phyloP scores from a whole-genome alignment of 1,140 invertebrate species.

The Trichonephila clavipes region DNA sequence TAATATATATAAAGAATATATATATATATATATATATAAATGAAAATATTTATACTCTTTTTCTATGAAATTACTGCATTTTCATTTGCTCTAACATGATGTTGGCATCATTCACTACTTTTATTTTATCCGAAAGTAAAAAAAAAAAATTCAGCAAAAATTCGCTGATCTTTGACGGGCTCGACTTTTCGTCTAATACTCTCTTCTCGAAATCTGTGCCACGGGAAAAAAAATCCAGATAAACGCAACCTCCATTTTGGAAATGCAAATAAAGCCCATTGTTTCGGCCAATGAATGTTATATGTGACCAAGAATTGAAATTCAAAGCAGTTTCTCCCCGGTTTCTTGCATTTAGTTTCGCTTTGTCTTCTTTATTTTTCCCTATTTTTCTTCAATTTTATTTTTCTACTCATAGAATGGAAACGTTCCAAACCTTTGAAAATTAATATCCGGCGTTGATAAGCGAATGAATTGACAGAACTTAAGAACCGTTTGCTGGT shows the following conservation, averaged over 20 bases:
- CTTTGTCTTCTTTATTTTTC: background rate
- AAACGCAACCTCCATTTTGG: constrained; percentile 49
- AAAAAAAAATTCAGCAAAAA: background rate
- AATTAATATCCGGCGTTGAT: too few relatives aligned
- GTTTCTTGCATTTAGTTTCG: background rate
- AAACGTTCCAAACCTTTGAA: too few relatives aligned
- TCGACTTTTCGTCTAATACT: background rate
- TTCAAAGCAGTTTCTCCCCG: constrained; percentile 7
- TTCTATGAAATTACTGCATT: background rate
- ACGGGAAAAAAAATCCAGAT: background rate
- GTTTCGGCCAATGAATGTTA: constrained; percentile 44
- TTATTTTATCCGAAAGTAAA: too few relatives aligned
- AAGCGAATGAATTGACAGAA: too few relatives aligned
- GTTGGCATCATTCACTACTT: background rate
- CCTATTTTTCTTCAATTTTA: too few relatives aligned
- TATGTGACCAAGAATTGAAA: constrained; percentile 45
- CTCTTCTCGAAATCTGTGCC: constrained; percentile 18
- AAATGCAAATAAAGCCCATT: constrained; percentile 35
- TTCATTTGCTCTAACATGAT: background rate
- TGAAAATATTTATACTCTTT: background rate
- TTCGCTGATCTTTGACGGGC: background rate
- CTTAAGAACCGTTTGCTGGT: too few relatives aligned
- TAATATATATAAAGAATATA: too few relatives aligned
- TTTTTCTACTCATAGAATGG: too few relatives aligned
- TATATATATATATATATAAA: too few relatives aligned